Conservation (phyloP, 2,888 invertebrate species). For the Cerastis leucographa region DNA sequence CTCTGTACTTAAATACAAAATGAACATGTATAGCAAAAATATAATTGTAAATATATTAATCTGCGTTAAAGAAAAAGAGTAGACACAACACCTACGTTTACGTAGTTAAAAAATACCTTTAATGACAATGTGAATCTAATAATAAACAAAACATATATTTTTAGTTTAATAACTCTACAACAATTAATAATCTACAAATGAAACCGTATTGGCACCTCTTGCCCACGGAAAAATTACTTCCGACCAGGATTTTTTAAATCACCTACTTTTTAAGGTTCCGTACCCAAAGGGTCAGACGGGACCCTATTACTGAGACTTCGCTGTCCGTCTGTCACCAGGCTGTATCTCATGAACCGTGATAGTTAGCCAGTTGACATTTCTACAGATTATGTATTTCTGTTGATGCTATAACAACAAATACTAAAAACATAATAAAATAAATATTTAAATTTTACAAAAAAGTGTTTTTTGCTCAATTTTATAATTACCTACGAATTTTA, state of each 20-base stretch:
- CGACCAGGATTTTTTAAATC: neutral
- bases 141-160: neutral
- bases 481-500: too few relatives aligned
- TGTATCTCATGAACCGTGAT: too few relatives aligned
- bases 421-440: too few relatives aligned
- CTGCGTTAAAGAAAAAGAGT: neutral
- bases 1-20: too few relatives aligned
- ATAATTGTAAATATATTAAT: neutral
- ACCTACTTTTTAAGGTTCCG: neutral
- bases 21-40: neutral
- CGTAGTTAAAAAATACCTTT: neutral
- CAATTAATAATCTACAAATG: too few relatives aligned
- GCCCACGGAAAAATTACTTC: neutral
- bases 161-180: neutral
- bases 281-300: too few relatives aligned
- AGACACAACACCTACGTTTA: neutral
- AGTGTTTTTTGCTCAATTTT: neutral
- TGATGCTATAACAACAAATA: too few relatives aligned
- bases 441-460: too few relatives aligned
- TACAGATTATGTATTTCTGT: too few relatives aligned
- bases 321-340: too few relatives aligned
- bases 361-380: too few relatives aligned
- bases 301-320: too few relatives aligned
- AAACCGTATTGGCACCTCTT: neutral
- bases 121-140: neutral